Conservation (phyloP, 1,140 invertebrate genomes). For the Drosophila ironensis region DNA sequence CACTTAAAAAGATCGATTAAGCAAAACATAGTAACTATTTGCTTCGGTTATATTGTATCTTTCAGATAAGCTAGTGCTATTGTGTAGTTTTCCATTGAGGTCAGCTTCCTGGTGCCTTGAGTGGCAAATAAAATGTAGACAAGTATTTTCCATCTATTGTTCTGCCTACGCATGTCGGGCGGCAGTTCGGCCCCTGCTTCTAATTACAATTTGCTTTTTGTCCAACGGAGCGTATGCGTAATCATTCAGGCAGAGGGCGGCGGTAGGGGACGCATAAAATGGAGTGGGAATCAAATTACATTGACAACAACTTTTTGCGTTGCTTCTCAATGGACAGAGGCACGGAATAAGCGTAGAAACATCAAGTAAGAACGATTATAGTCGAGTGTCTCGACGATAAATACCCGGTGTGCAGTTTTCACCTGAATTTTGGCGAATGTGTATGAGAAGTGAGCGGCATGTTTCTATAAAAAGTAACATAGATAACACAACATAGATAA, state of each 20-base stretch:
- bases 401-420: no score
- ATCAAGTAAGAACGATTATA: no score
- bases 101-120: constrained; percentile 5
- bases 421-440: no score
- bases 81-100: background rate
- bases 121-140: background rate
- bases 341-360: constrained; percentile 3
- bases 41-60: background rate
- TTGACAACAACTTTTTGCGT: constrained; percentile 50
- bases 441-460: no score
- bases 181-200: constrained; percentile 45
- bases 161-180: constrained; percentile 8
- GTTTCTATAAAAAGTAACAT: no score
- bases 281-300: constrained; percentile 59
- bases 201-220: constrained; percentile 67
- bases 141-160: constrained; percentile 12
- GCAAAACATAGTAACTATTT: background rate
- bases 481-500: no score
- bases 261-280: constrained; percentile 13
- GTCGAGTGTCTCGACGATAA: no score
- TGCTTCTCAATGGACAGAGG: constrained; percentile 15
- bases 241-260: constrained; percentile 32
- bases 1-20: background rate
- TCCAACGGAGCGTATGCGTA: constrained; percentile 64
- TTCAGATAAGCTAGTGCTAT: no score